A percentile compares a stretch with the other conserved stretches of the same genome.
phyloP scores from a whole-genome alignment of 2,797 vertebrate species.

The Phalloptychus januarius region DNA sequence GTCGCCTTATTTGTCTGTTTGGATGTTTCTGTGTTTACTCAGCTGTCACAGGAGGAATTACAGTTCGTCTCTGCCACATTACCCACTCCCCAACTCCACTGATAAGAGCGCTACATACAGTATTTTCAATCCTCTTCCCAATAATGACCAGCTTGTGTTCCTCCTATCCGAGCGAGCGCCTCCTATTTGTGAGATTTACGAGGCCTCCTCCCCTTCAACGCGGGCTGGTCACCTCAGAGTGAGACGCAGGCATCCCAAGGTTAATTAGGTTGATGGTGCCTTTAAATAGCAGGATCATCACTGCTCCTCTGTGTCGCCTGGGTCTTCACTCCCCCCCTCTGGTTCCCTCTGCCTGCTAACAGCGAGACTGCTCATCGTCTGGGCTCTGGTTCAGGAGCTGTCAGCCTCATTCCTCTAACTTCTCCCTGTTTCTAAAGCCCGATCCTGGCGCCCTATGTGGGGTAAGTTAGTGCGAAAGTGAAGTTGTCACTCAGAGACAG shows the following conservation, averaged over 20 bases:
- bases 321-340: slow-evolving; percentile 10
- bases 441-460: slow-evolving; percentile 66
- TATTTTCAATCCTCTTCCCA: slow-evolving; percentile 57
- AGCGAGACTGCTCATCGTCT: slow-evolving; percentile 48
- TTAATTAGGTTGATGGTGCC: slow-evolving; percentile 85
- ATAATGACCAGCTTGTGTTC: slow-evolving; percentile 43
- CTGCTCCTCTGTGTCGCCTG: slow-evolving; percentile 58
- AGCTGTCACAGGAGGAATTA: slow-evolving; percentile 63
- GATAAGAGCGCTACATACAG: slow-evolving; percentile 63
- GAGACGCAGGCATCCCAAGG: slow-evolving; percentile 79
- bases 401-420: slow-evolving; percentile 28
- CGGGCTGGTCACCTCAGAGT: slow-evolving; percentile 70
- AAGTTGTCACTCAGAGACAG: slow-evolving; percentile 86
- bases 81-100: slow-evolving; percentile 29
- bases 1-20: slow-evolving; percentile 72
- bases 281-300: slow-evolving; percentile 82
- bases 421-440: slow-evolving; percentile 10
- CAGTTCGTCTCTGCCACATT: slow-evolving; percentile 41
- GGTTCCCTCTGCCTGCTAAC: slow-evolving; percentile 51
- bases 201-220: slow-evolving; percentile 56
- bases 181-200: slow-evolving; percentile 82
- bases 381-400: slow-evolving; percentile 63
- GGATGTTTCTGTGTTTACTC: slow-evolving; percentile 71
- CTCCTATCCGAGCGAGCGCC: slow-evolving; percentile 64
- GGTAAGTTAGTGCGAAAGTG: slow-evolving; percentile 82